Base-by-base conservation (phyloP, 2,888 invertebrate genomes). In the Argynnis bischoffii region DNA sequence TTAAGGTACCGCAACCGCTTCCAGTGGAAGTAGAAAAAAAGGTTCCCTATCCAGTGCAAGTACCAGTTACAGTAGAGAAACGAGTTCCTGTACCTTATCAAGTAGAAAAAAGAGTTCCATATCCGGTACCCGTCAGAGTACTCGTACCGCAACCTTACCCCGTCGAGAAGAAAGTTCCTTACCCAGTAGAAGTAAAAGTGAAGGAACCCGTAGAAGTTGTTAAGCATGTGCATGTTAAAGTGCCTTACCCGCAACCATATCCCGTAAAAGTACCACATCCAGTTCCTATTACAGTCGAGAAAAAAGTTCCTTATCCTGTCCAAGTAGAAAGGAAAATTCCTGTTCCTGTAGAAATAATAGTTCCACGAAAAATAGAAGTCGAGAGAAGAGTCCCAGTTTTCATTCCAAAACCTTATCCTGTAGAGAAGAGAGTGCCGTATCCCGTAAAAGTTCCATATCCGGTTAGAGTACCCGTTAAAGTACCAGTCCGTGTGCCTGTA, bases 81-180 rank as follows among this genome's bases (percentile, higher is more conserved):
- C 90, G 80, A 35, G 65, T 72, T 47, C 74, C 73, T n/a, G 85
- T 88, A 13, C 89, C 89, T 6, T 86, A 90, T 6, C 77, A 82
- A 1, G 86, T 93, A 0, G 94, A 94, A 79, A 85, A 90, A 72
- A 78, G 77, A 3, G 86, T 88, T 11, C 87, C 82, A 2, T 76
- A 76, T 64, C 75, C 75, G 11, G 74, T 75, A 21, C 90, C 91
- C 1, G 87, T 89, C 31, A 90, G 82, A 78, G 86, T 93, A 41
- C 76, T 86, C 63, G 88, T 93, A 31, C 93, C 93, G 4, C 88
- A 90, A 72, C 91, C 92, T 3, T 90, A 91, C 66, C 92, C 94
- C 0, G 93, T 94, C 64, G 94, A 94, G 79, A 90, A 90, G n/a
- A 92, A 88, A 79, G 92, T 94, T n/a, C 93, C 92, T 59, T 90